Percentiles rank a stretch among this genome's conserved stretches.
These are phyloP conservation scores for Tiliacea aurago DNA, from an alignment of 2,888 invertebrate genomes.

Conservation along the genomic window DNA sequence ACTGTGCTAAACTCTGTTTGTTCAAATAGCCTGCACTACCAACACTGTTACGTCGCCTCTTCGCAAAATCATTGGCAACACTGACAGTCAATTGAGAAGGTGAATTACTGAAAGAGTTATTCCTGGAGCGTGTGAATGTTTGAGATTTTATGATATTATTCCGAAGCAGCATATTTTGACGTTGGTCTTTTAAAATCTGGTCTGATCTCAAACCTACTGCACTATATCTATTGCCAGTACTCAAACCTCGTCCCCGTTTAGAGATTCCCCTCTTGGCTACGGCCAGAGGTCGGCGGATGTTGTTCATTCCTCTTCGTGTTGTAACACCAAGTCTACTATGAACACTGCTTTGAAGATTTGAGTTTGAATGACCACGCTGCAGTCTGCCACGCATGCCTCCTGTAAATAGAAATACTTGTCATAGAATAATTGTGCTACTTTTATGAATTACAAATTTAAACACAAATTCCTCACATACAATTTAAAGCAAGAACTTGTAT, in stretches of 20 bases:
- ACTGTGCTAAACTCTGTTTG: constrained; percentile 82
- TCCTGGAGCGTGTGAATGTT: constrained; percentile 86
- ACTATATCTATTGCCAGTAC: constrained; percentile 82
- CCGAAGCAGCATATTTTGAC: constrained; percentile 75
- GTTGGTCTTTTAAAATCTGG: constrained; percentile 84
- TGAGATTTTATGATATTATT: constrained; percentile 84
- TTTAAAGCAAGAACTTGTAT: not conserved
- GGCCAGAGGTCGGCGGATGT: constrained; percentile 79
- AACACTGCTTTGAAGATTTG: constrained; percentile 74
- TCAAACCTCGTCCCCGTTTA: constrained; percentile 84
- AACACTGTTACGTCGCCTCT: constrained; percentile 84
- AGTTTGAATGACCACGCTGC: constrained; percentile 77
- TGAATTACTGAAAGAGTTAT: constrained; percentile 81
- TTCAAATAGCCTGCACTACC: constrained; percentile 84
- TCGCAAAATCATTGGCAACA: constrained; percentile 86
- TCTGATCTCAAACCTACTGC: constrained; percentile 87
- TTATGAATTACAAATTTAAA: not conserved
- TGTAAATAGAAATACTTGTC: constrained; percentile 58
- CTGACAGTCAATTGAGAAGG: constrained; percentile 85
- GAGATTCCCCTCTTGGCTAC: constrained; percentile 85
- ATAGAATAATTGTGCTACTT: not conserved
- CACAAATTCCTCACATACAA: not conserved
- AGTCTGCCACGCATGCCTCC: constrained; percentile 79
- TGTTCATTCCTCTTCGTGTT: constrained; percentile 77
- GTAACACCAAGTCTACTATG: constrained; percentile 85